Base-by-base conservation (phyloP, 92 coral and sea anemone genomes). In the Phenganax subtilis region DNA sequence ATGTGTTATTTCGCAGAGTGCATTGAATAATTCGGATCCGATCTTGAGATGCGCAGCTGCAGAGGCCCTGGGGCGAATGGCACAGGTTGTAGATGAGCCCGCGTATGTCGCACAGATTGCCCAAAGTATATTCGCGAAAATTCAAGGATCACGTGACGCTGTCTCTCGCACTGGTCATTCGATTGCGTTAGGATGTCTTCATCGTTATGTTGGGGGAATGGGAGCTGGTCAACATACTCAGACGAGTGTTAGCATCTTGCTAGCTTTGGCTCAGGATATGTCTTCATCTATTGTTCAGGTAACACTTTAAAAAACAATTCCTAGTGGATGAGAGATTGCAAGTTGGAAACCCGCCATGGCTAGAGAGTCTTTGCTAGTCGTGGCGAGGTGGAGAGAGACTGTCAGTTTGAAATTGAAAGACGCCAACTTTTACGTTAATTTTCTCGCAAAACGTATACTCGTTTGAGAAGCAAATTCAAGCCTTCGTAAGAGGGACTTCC, bases 191-290 rank as follows among this genome's bases (percentile, higher is more conserved):
- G 99, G 99, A 12, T 96, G 99, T 68, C 89, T 96, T 16, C 99
- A 96, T 87, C 93, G 99, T 27, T 96, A 96, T 81, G 99, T 96
- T 60, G 99, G 99, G 20, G 99, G 99, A 55, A 96, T 96, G 99
- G 99, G 97, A 15, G 91, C 99, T 51, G 99, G 99, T 7, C 97
- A 96, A 75, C 99, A 96, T 64, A 87, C 93, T 4, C 92, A 92
- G 83, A 92, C 92, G 20, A 96, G 99, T 71, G 99, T 96, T 54
- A 96, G 99, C 83, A 96, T 96, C 28, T 80, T 96, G 17, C 85
- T 96, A 44, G 99, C 99, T 17, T 89, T 96, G 65, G 90, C 99
- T 77, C 93, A 96, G 88, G 99, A 96, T 85, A 92, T 84, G 85
- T 92, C 99, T 9, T 96, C 99, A 9, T 87, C 99, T 6, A 86